These are phyloP conservation scores for Hypomecis punctinalis DNA, from an alignment of 2,888 invertebrate species.

Conservation along the genomic window DNA sequence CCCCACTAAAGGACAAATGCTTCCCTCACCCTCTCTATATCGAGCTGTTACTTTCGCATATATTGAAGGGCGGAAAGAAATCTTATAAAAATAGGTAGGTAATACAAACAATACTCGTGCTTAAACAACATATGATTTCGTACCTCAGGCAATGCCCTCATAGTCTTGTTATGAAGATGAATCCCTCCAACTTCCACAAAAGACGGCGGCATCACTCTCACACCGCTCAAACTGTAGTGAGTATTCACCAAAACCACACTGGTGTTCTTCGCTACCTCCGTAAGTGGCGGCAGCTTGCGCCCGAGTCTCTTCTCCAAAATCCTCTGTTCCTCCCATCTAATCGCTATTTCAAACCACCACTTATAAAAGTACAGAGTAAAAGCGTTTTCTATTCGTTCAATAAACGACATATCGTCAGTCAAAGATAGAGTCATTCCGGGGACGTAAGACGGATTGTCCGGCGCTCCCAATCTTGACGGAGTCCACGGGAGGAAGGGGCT, in stretches of 20 bases:
- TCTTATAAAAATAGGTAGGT: not conserved
- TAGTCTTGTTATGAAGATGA: conserved; percentile 64
- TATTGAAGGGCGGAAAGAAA: conserved; percentile 1
- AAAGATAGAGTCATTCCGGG: conserved; percentile 59
- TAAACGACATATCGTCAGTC: conserved; percentile 68
- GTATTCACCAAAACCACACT: conserved; percentile 79
- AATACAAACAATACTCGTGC: no score
- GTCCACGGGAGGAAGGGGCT: conserved; percentile 70
- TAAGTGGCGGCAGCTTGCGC: conserved; percentile 59
- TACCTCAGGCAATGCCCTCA: conserved; percentile 53
- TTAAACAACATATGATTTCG: conserved; percentile 11
- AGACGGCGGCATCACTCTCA: conserved; percentile 71
- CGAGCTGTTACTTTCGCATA: no score
- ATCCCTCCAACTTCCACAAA: conserved; percentile 82
- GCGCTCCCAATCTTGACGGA: conserved; percentile 61
- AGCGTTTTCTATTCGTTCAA: conserved; percentile 73
- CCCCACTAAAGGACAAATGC: no score
- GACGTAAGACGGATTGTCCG: conserved; percentile 72
- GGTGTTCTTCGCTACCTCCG: conserved; percentile 68
- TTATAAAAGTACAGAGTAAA: conserved; percentile 51
- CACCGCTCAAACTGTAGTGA: conserved; percentile 70
- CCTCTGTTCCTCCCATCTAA: conserved; percentile 54
- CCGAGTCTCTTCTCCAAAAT: conserved; percentile 65
- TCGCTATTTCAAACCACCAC: conserved; percentile 54
- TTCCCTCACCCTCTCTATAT: no score